phyloP scores from a whole-genome alignment of 1,140 invertebrate species.

The Telenomus remus region DNA sequence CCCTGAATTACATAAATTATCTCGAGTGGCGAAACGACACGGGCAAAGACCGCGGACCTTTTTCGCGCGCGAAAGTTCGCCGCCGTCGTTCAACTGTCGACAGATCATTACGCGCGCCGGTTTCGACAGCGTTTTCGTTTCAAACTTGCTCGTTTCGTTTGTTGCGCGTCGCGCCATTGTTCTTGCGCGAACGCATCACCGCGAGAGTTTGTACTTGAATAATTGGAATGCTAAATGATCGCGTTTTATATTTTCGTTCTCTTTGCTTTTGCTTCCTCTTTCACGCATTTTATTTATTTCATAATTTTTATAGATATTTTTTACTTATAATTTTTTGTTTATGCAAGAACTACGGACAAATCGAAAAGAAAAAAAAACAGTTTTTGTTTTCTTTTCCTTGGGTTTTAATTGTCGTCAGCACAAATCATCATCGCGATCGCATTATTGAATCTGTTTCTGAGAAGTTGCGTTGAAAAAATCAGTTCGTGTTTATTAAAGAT shows the following conservation, averaged over 20 bases:
- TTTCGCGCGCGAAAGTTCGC: slow-evolving; percentile 31
- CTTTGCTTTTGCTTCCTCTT: too few species aligned
- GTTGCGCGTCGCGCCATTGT: slow-evolving; percentile 35
- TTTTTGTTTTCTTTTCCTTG: too few species aligned
- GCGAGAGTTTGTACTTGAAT: slow-evolving; percentile 33
- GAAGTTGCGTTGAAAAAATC: slow-evolving; percentile 24
- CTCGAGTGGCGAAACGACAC: slow-evolving; percentile 39
- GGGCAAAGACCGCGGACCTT: slow-evolving; percentile 38
- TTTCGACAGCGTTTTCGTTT: slow-evolving; percentile 49
- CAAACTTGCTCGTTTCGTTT: slow-evolving; percentile 42
- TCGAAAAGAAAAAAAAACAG: too few species aligned
- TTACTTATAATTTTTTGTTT: too few species aligned
- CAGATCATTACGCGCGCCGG: slow-evolving; percentile 40
- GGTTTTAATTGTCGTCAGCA: too few species aligned
- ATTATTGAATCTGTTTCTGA: slow-evolving; percentile 3
- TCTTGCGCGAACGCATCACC: slow-evolving; percentile 17
- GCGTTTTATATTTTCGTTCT: background rate
- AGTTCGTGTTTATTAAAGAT: slow-evolving; percentile 20
- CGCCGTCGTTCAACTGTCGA: slow-evolving; percentile 37
- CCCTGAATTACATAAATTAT: slow-evolving; percentile 55
- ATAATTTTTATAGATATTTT: too few species aligned
- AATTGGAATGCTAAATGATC: slow-evolving; percentile 29
- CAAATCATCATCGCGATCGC: slow-evolving; percentile 4
- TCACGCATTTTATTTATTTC: too few species aligned
- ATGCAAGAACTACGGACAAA: too few species aligned